A percentile compares a stretch with the other conserved stretches of the same genome.
These are phyloP conservation scores for Tenthredo amoena DNA, from an alignment of 2,888 invertebrate genomes.

Conservation along the genomic window DNA sequence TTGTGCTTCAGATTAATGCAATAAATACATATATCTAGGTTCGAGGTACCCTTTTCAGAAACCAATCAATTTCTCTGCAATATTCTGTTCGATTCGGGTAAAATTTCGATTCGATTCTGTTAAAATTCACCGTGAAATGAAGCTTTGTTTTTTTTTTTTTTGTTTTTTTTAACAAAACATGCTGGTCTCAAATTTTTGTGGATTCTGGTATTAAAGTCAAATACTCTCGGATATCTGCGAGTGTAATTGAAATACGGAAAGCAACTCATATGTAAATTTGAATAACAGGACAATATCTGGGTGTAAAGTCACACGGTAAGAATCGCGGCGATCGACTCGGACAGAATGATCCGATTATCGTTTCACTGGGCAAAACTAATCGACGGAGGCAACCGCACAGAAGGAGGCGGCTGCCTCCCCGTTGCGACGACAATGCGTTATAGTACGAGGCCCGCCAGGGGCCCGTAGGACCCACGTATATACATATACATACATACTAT, in stretches of 20 bases:
- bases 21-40: no score
- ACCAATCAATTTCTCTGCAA: no score
- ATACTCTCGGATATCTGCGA: not conserved
- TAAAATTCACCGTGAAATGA: no score
- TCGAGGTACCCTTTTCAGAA: no score
- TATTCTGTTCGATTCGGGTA: no score
- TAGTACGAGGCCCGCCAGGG: conserved; percentile 40
- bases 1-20: no score
- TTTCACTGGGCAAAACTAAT: conserved; percentile 55
- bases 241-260: not conserved
- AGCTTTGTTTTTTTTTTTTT: no score
- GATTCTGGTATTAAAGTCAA: not conserved
- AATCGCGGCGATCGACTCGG: conserved; percentile 58
- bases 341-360: conserved; percentile 68
- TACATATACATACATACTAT: not conserved
- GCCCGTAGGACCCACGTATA: conserved; percentile 12
- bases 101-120: no score
- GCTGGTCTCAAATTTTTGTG: no score
- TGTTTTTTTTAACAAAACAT: no score
- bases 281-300: not conserved
- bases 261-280: not conserved
- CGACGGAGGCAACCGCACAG: conserved; percentile 51
- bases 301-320: conserved; percentile 44
- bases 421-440: conserved; percentile 43
- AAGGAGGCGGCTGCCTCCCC: conserved; percentile 45